Evolutionary conservation across 1,140 invertebrate genomes (phyloP), one percentile per base, ranked within the genome.

Genomic region (Apolygus lucorum): DNA sequence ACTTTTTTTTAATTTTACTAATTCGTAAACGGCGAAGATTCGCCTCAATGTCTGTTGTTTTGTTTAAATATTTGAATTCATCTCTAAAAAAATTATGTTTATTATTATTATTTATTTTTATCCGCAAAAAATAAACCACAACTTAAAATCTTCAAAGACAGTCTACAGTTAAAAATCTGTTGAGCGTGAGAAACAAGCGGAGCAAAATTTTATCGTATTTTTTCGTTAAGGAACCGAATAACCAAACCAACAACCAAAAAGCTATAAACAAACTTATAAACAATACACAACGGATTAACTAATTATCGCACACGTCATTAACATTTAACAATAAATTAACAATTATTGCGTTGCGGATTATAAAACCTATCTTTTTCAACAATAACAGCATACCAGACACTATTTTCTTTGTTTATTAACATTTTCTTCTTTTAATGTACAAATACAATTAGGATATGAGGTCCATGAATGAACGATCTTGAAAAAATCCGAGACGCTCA

Each of bases 1-100:
- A n/a, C n/a, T n/a, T n/a, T n/a, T n/a, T 63, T 63, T 63, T 17
- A 63, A 63, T 63, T 63, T 63, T 63, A 63, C 62, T 63, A 63
- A 63, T 63, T 63, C 62, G 62, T 63, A 63, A 27, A 25, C 22
- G 26, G 26, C 62, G 62, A 27, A 27, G 22, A 25, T 63, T 26
- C 21, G 22, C 62, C 17, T 49, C 34, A 49, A 17, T 17, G 34
- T 49, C 34, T 11, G 34, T 8, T 49, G 34, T 11, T 8, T 49
- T 17, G 34, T 49, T 49, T 17, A 17, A 49, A 63, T 14, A 63
- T 22, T 26, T 25, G 27, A 25, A 25, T 63, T 63, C 27, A 25
- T 25, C 27, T 25, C 22, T 25, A 17, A 27, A 22, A 63, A 25
- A 63, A 63, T 25, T 25, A 27, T 25, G 24, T 62, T 62, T 63